These are phyloP conservation scores for Coelopa pilipes DNA, from an alignment of 2,888 invertebrate genomes.

Conservation along the genomic window DNA sequence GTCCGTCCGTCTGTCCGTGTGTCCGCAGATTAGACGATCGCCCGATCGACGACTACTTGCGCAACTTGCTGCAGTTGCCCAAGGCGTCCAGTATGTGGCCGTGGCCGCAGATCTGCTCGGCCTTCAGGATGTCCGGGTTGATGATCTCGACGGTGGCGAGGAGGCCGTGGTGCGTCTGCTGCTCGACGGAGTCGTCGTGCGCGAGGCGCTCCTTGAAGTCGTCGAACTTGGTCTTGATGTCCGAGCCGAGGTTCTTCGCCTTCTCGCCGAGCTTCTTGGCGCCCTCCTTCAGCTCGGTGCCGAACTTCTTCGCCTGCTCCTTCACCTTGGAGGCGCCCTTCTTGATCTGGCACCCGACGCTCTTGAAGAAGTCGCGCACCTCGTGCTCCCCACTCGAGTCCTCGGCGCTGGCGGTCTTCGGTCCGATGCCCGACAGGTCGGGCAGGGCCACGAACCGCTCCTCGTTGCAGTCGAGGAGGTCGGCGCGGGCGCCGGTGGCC, in stretches of 20 bases:
- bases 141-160: conserved; percentile 60
- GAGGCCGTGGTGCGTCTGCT: conserved; percentile 49
- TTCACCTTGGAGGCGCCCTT: conserved; percentile 56
- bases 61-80: conserved; percentile 62
- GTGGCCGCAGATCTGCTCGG: conserved; percentile 61
- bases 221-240: conserved; percentile 56
- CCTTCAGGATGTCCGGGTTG: conserved; percentile 59
- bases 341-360: conserved; percentile 59
- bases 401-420: conserved; percentile 47
- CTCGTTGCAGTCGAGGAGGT: conserved; percentile 58
- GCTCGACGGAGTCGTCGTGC: conserved; percentile 52
- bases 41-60: conserved; percentile 46
- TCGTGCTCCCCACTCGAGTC: conserved; percentile 49
- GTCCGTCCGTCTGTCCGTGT: no score
- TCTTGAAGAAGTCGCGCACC: conserved; percentile 58
- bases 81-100: conserved; percentile 62
- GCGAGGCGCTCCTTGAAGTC: conserved; percentile 58
- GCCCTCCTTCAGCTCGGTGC: conserved; percentile 57
- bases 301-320: conserved; percentile 58
- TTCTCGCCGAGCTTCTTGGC: conserved; percentile 57
- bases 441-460: conserved; percentile 49
- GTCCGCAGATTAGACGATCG: no score
- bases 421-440: conserved; percentile 46
- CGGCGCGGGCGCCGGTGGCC: conserved; percentile 45
- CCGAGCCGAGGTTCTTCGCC: conserved; percentile 58